A percentile compares a stretch with the other conserved stretches of the same genome.
These are phyloP conservation scores for Pemphredon lugubris DNA, from an alignment of 2,888 invertebrate genomes.

Conservation along the genomic window DNA sequence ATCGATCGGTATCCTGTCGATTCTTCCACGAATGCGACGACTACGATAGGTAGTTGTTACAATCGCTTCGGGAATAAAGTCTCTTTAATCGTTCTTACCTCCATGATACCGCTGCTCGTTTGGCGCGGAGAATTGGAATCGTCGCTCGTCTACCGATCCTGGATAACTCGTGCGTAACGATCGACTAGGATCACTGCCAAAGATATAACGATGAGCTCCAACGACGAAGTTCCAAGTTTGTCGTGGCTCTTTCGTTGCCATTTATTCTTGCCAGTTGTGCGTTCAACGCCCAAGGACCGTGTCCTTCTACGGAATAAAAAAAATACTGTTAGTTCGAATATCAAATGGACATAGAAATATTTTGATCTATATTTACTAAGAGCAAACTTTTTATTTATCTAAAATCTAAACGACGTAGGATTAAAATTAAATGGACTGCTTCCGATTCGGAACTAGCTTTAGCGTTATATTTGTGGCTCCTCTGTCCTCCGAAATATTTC, in stretches of 20 bases:
- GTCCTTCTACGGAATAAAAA: constrained; percentile 35
- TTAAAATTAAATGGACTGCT: constrained; percentile 41
- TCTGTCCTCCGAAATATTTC: no score
- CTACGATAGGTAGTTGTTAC: constrained; percentile 4
- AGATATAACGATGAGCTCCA: constrained; percentile 53
- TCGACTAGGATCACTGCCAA: constrained; percentile 75
- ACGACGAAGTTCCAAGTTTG: constrained; percentile 31
- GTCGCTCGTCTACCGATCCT: constrained; percentile 30
- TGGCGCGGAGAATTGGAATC: constrained; percentile 33
- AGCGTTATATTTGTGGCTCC: constrained; percentile 28
- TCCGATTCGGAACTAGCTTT: constrained; percentile 40
- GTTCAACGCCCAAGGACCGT: constrained; percentile 14
- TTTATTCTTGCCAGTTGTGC: constrained; percentile 52
- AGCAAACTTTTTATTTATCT: constrained; percentile 50
- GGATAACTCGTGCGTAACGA: constrained; percentile 37
- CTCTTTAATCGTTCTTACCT: constrained; percentile 39
- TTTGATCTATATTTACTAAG: constrained; percentile 50
- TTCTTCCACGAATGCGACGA: constrained; percentile 24
- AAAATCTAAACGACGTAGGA: constrained; percentile 27
- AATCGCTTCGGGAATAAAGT: constrained; percentile 33
- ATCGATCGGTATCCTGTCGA: constrained; percentile 26
- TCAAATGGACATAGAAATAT: constrained; percentile 42
- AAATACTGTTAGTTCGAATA: constrained; percentile 26
- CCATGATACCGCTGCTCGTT: constrained; percentile 18
- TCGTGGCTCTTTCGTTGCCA: constrained; percentile 38